phyloP scores from a whole-genome alignment of 2,113 vertebrate genomes.

The Pelecanoides urinatrix region DNA sequence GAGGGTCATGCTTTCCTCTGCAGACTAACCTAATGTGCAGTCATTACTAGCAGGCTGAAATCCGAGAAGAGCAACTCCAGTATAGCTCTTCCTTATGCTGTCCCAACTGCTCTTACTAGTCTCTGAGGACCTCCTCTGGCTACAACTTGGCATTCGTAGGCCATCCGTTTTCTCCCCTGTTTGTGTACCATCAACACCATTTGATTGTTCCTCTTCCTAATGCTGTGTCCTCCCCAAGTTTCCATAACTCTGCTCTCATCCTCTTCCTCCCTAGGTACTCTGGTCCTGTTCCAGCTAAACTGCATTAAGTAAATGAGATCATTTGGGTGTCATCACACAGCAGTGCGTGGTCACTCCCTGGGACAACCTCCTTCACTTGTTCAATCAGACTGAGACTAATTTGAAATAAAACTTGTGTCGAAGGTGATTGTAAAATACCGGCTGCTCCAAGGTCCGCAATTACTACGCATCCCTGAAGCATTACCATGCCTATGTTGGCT shows the following conservation, averaged over 20 bases:
- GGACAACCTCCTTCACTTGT: neutral
- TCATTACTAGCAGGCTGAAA: neutral
- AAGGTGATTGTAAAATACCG: neutral
- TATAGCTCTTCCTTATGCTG: neutral
- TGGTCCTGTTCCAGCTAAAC: neutral
- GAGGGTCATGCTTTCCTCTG: neutral
- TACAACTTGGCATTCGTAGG: neutral
- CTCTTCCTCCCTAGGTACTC: neutral
- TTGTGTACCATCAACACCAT: neutral
- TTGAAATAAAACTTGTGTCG: neutral
- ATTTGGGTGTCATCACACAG: neutral
- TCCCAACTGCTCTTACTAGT: neutral
- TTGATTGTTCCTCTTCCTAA: neutral
- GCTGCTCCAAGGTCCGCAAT: neutral
- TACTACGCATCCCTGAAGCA: neutral
- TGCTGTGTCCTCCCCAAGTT: neutral
- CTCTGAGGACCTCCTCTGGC: slow-evolving; percentile 14
- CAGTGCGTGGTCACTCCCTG: fast-evolving
- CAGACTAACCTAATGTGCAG: neutral
- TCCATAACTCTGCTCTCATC: neutral
- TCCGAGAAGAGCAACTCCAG: neutral
- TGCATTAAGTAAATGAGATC: neutral
- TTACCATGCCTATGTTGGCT: neutral
- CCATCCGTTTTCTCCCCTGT: neutral
- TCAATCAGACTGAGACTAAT: neutral